Percentiles rank a stretch among this genome's conserved stretches.
These are phyloP conservation scores for Psittacula echo DNA, from an alignment of 2,797 vertebrate species.

Conservation along the genomic window DNA sequence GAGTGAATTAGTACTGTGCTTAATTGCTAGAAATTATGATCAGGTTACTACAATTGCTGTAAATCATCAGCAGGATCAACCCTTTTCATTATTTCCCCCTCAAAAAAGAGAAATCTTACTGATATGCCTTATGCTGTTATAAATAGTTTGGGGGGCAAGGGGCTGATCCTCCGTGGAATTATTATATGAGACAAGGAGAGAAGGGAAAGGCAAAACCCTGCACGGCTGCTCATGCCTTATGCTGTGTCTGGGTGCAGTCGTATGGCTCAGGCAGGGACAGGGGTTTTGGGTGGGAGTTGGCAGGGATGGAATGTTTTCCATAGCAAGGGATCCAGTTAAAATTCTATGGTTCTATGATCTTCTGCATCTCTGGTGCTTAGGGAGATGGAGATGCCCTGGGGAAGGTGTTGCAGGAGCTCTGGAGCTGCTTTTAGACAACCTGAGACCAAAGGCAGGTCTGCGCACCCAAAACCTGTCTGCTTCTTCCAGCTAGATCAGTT, in stretches of 20 bases:
- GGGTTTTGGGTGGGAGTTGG: neutral
- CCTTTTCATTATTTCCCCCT: neutral
- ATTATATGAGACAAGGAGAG: neutral
- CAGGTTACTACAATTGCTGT: constrained; percentile 73
- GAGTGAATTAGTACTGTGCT: constrained; percentile 75
- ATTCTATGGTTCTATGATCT: neutral
- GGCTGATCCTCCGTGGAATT: neutral
- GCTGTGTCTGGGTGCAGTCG: neutral
- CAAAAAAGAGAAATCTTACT: constrained; percentile 33
- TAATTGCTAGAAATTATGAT: constrained; percentile 75
- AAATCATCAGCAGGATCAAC: constrained; percentile 66
- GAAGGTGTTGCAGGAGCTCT: neutral
- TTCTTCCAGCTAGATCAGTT: neutral
- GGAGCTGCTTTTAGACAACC: neutral
- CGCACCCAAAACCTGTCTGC: neutral
- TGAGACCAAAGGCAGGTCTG: neutral
- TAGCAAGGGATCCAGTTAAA: neutral
- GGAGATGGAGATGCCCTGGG: neutral
- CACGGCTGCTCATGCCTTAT: neutral
- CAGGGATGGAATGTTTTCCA: neutral
- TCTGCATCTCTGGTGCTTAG: neutral
- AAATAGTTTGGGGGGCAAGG: neutral
- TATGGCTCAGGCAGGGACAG: neutral
- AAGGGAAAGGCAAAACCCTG: neutral
- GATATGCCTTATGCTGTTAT: constrained; percentile 38